Conservation (phyloP, 2,888 invertebrate species). For the Brenthis ino region DNA sequence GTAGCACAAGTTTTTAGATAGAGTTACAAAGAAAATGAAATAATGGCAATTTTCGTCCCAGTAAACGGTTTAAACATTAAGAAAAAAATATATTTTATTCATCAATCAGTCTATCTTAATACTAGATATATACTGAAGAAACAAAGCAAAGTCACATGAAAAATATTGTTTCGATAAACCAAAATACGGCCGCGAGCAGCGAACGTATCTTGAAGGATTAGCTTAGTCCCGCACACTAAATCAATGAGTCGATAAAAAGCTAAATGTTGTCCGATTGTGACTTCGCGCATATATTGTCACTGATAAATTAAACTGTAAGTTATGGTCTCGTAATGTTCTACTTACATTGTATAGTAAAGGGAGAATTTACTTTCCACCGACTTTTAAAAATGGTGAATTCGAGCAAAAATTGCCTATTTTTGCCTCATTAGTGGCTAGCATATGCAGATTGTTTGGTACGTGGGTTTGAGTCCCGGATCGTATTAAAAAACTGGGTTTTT, state of each 20-base stretch:
- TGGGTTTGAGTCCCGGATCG: too few relatives aligned
- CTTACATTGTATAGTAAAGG: slow-evolving; percentile 11
- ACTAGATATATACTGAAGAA: too few relatives aligned
- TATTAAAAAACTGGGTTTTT: too few relatives aligned
- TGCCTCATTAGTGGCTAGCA: too few relatives aligned
- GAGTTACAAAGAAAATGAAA: background rate
- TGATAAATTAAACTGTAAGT: slow-evolving; percentile 78
- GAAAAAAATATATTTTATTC: too few relatives aligned
- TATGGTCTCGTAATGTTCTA: slow-evolving; percentile 51
- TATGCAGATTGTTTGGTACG: too few relatives aligned
- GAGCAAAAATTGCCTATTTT: too few relatives aligned
- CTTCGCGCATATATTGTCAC: slow-evolving; percentile 73
- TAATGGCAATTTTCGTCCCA: background rate
- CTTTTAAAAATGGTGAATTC: too few relatives aligned
- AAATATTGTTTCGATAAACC: slow-evolving; percentile 26
- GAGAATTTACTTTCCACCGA: background rate
- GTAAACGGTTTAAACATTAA: background rate
- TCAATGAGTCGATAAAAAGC: slow-evolving; percentile 80
- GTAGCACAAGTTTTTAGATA: background rate
- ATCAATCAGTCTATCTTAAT: too few relatives aligned
- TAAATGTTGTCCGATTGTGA: slow-evolving; percentile 80
- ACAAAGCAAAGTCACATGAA: background rate
- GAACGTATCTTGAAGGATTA: slow-evolving; percentile 78
- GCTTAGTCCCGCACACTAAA: slow-evolving; percentile 63
- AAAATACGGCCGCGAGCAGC: slow-evolving; percentile 58